Evolutionary conservation across 1,140 invertebrate species (phyloP).

Genomic region (Hesperophylax magnus): DNA sequence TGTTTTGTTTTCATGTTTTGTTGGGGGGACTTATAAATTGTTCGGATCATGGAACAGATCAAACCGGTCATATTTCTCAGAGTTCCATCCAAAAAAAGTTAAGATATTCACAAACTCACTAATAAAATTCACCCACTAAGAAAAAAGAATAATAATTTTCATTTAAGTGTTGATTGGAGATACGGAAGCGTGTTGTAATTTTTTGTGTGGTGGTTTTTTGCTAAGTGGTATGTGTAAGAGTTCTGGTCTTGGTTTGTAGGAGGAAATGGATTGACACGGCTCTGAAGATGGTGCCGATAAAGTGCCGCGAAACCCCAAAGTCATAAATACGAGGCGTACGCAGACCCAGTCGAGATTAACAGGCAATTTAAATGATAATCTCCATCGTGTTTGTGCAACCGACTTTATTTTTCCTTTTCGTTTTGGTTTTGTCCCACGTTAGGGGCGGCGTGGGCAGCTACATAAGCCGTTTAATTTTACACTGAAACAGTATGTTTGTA

Average conservation of each 20-base stretch:
- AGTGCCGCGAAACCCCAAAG: conserved; percentile 36
- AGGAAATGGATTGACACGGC: conserved; percentile 35
- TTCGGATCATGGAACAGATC: conserved; percentile 21
- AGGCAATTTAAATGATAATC: conserved; percentile 50
- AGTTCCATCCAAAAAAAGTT: not conserved
- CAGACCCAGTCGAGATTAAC: conserved; percentile 42
- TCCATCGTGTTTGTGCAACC: conserved; percentile 43
- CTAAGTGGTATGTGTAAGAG: not conserved
- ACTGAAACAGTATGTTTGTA: too few species aligned
- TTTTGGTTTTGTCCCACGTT: not conserved
- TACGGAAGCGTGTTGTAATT: not conserved
- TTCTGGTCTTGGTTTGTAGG: conserved; percentile 14
- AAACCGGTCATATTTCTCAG: conserved; percentile 24
- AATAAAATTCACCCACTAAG: not conserved
- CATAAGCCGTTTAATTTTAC: not conserved
- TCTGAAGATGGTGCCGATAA: conserved; percentile 31
- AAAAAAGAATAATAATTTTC: not conserved
- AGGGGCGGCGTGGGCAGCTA: not conserved
- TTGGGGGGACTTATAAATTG: conserved; percentile 25
- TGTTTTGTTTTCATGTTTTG: conserved; percentile 17
- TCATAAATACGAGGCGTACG: conserved; percentile 40
- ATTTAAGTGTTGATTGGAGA: too few species aligned
- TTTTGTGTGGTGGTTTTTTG: not conserved
- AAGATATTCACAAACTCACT: not conserved
- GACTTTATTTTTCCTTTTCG: conserved; percentile 26